phyloP scores from a whole-genome alignment of 1,140 invertebrate genomes.

The Lepidostoma basale region DNA sequence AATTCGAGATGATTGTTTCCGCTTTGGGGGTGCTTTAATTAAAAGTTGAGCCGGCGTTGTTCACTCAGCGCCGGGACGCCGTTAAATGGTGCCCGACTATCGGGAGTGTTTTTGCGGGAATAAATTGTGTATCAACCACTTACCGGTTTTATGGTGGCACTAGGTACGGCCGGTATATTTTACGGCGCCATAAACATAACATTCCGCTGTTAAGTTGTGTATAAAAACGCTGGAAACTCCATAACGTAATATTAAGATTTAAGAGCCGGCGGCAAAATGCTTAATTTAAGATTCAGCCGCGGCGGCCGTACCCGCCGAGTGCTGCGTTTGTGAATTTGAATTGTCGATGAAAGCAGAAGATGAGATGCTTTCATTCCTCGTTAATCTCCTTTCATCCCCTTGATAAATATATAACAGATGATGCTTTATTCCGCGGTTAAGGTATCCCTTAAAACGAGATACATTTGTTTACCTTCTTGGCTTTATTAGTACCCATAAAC shows the following conservation, averaged over 20 bases:
- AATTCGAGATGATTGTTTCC: no score
- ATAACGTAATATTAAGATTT: conserved; percentile 22
- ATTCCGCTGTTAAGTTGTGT: conserved; percentile 18
- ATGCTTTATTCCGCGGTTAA: neutral
- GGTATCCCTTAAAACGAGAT: neutral
- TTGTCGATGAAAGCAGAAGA: conserved; percentile 7
- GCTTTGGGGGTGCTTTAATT: no score
- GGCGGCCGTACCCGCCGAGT: neutral
- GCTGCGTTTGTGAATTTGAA: conserved; percentile 14
- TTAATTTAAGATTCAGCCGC: conserved; percentile 14
- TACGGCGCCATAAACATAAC: conserved; percentile 26
- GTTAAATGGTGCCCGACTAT: neutral
- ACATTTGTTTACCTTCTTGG: neutral
- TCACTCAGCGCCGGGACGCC: neutral
- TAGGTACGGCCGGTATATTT: conserved; percentile 20
- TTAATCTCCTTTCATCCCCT: neutral
- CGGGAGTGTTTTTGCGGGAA: neutral
- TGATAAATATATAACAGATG: neutral
- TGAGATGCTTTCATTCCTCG: conserved; percentile 2
- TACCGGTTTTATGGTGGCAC: conserved; percentile 28
- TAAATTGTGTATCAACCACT: conserved; percentile 31
- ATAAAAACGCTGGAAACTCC: conserved; percentile 17
- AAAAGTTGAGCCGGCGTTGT: no score
- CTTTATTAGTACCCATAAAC: conserved; percentile 1
- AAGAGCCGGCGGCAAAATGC: conserved; percentile 4